Base-by-base conservation (phyloP, 37 sponge, comb jelly and placozoan genomes). In the Corticium candelabrum region DNA sequence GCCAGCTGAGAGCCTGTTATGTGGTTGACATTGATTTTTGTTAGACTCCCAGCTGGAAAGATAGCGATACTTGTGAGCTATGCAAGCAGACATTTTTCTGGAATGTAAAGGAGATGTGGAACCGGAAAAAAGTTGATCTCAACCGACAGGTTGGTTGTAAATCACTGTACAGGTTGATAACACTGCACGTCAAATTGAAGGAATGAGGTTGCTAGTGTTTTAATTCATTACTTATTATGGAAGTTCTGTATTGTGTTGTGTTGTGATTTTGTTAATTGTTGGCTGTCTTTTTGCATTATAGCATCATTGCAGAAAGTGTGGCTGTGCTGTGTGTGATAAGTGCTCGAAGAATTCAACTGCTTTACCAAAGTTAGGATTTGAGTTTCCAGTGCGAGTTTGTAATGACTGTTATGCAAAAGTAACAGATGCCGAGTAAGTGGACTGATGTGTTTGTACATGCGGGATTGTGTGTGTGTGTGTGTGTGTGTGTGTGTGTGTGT, bases 281-380 rank as follows among this genome's bases (percentile, higher is more conserved):
- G n/a, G n/a, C n/a, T 68, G 72, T 67, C 3, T 39, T 37, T 67
- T 27, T 31, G 11, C 21, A 35, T 30, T 37, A 3, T 57, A 97
- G 95, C 99, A 99, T 80, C 99, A 99, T 78, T 99, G 99, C 79
- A 84, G 99, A 15, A 87, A 85, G 68, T 99, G 99, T 90, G 99
- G 99, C 0, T 71, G 86, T 7, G 99, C 95, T 1, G 76, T 99
- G 74, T 99, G 99, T 82, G 85, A 43, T 30, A 79, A 56, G 0
- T 99, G 99, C 68, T 85, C 93, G 1, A 77, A 80, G 15, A 37
- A 77, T n/a, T 40, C 75, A 76, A 90, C 99, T 38, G 81, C 89
- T n/a, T 85, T 81, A 38, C 99, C 99, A 33, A 69, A 81, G 41
- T 86, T 91, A 85, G 99, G 99, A 27, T 99, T 87, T 81, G 99